phyloP scores from a whole-genome alignment of 92 coral and sea anemone genomes.

The Siderastrea siderea region DNA sequence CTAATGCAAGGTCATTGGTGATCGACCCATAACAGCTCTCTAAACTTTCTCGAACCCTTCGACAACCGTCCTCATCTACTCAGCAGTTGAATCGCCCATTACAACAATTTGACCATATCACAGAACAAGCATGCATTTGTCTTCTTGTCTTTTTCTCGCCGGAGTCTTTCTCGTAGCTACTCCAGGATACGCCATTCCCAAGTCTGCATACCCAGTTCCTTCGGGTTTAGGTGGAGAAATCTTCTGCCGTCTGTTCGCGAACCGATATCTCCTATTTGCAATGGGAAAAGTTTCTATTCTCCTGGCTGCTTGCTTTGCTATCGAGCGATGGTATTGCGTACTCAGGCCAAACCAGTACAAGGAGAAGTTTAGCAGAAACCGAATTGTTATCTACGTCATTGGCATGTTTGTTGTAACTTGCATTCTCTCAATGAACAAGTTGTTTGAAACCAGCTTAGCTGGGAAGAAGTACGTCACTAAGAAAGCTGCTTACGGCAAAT shows the following conservation, averaged over 20 bases:
- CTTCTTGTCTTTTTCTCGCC: not conserved
- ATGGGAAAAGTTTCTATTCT: slow-evolving; percentile 73
- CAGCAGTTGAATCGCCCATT: no score
- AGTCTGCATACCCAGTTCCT: slow-evolving; percentile 49
- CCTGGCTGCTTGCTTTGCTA: slow-evolving; percentile 63
- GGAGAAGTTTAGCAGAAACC: slow-evolving; percentile 42
- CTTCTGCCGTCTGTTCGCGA: slow-evolving; percentile 64
- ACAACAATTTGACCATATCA: no score
- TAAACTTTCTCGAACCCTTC: no score
- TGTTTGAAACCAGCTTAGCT: slow-evolving; percentile 22
- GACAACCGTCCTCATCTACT: no score
- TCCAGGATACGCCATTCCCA: slow-evolving; percentile 46
- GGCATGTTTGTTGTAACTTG: slow-evolving; percentile 32
- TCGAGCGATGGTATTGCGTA: slow-evolving; percentile 75
- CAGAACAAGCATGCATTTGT: not conserved
- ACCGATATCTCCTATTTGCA: slow-evolving; percentile 60
- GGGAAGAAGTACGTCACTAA: slow-evolving; percentile 21
- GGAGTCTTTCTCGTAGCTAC: slow-evolving; percentile 48
- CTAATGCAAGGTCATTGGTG: no score
- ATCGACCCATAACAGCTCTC: no score
- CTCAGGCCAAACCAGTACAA: slow-evolving; percentile 58
- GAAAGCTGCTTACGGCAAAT: slow-evolving; percentile 41
- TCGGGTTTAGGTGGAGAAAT: slow-evolving; percentile 47
- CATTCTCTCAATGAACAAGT: slow-evolving; percentile 50
- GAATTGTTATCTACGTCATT: slow-evolving; percentile 34